Evolutionary conservation across 2,113 vertebrate genomes (phyloP).

Genomic region (Larimichthys crocea): DNA sequence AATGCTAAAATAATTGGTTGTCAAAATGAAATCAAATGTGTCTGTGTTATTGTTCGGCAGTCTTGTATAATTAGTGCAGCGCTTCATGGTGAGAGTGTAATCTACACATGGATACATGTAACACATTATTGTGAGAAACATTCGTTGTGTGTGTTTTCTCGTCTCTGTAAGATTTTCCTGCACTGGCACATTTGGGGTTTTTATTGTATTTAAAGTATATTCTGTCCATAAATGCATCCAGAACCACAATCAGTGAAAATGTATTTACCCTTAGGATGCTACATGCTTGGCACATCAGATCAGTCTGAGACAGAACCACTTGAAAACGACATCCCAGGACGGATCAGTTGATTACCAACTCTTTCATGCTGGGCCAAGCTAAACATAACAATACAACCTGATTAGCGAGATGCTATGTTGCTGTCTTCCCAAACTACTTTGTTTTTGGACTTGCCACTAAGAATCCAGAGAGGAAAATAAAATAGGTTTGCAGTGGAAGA

Average conservation of each 20-base stretch:
- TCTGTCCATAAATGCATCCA: constrained; percentile 12
- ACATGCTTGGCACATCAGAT: background rate
- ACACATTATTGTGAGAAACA: background rate
- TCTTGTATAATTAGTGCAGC: background rate
- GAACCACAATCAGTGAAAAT: constrained; percentile 29
- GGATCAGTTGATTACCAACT: constrained; percentile 62
- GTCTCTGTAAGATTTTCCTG: background rate
- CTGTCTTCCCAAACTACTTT: constrained; percentile 11
- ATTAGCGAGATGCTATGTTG: constrained; percentile 29
- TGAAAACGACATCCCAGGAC: constrained; percentile 50
- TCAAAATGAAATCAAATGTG: constrained; percentile 1
- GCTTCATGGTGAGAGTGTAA: background rate
- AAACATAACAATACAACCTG: constrained; percentile 45
- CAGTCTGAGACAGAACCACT: constrained; percentile 37
- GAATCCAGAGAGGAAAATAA: background rate
- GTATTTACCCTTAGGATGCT: constrained; percentile 8
- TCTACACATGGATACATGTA: background rate
- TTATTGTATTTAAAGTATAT: background rate
- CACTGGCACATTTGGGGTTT: background rate
- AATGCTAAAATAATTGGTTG: constrained; percentile 27
- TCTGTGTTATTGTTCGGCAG: constrained; percentile 9
- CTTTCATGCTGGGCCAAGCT: constrained; percentile 51
- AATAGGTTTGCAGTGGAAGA: background rate
- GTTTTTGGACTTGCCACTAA: background rate
- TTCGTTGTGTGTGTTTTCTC: background rate